Percentiles rank a stretch among this genome's conserved stretches.
These are phyloP conservation scores for Acropternis orthonyx DNA, from an alignment of 2,797 vertebrate species.

Conservation along the genomic window DNA sequence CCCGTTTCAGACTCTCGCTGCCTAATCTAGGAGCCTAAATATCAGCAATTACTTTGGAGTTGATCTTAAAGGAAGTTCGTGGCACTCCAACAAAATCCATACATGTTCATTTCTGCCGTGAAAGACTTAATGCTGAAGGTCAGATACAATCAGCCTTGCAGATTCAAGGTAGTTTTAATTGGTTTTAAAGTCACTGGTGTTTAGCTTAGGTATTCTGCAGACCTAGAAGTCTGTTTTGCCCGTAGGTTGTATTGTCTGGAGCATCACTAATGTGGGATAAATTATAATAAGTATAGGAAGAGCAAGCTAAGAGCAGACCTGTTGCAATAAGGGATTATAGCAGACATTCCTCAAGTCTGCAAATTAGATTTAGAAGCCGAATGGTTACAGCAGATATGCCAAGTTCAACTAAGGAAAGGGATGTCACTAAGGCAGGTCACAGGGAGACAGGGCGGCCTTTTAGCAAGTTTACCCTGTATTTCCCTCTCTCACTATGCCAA, in stretches of 20 bases:
- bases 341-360: background rate
- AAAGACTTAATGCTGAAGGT: background rate
- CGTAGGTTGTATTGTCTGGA: background rate
- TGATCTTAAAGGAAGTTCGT: background rate
- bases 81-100: background rate
- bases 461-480: background rate
- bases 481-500: background rate
- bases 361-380: background rate
- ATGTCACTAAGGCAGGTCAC: background rate
- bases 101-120: fast-evolving
- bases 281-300: background rate
- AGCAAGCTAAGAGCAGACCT: background rate
- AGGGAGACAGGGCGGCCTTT: background rate
- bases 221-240: background rate
- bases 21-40: background rate
- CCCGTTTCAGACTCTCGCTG: background rate
- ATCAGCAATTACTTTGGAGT: background rate
- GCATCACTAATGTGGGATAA: background rate
- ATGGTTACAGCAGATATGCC: background rate
- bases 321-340: background rate
- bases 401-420: background rate
- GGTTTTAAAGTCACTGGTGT: background rate
- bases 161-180: background rate
- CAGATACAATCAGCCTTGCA: background rate
- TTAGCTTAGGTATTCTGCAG: background rate